These are phyloP conservation scores for Gadus macrocephalus DNA, from an alignment of 2,113 vertebrate genomes.

Conservation along the genomic window DNA sequence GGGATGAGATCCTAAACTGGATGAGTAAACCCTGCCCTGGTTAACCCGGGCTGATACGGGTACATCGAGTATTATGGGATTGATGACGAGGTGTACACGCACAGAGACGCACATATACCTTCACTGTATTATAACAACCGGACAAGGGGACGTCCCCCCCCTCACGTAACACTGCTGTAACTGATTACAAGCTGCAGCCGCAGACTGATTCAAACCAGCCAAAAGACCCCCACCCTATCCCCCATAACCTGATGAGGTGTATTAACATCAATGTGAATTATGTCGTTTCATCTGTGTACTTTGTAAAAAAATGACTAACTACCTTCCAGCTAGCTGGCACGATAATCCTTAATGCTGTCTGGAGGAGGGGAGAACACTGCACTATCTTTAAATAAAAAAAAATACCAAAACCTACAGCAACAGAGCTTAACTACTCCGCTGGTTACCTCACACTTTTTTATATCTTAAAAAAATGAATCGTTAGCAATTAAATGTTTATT, in stretches of 20 bases:
- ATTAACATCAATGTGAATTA: conserved; percentile 43
- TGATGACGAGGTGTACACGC: conserved; percentile 22
- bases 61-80: conserved; percentile 35
- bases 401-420: conserved; percentile 57
- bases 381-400: conserved; percentile 38
- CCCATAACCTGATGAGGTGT: conserved; percentile 44
- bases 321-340: conserved; percentile 52
- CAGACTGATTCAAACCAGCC: conserved; percentile 69
- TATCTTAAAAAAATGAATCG: background rate
- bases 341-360: conserved; percentile 44
- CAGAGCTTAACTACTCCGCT: conserved; percentile 31
- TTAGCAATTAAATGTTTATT: conserved; percentile 23
- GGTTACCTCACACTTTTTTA: conserved; percentile 49
- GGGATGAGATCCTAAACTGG: conserved; percentile 48
- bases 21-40: conserved; percentile 51
- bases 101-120: conserved; percentile 1
- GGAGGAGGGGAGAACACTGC: conserved; percentile 43
- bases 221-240: conserved; percentile 48
- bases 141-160: conserved; percentile 35
- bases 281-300: conserved; percentile 39
- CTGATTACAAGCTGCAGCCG: conserved; percentile 55
- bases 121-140: conserved; percentile 56
- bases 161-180: conserved; percentile 53
- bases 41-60: conserved; percentile 33
- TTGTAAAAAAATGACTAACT: conserved; percentile 26